Base-by-base conservation (phyloP, 2,797 vertebrate species). In the Peromyscus nudipes region DNA sequence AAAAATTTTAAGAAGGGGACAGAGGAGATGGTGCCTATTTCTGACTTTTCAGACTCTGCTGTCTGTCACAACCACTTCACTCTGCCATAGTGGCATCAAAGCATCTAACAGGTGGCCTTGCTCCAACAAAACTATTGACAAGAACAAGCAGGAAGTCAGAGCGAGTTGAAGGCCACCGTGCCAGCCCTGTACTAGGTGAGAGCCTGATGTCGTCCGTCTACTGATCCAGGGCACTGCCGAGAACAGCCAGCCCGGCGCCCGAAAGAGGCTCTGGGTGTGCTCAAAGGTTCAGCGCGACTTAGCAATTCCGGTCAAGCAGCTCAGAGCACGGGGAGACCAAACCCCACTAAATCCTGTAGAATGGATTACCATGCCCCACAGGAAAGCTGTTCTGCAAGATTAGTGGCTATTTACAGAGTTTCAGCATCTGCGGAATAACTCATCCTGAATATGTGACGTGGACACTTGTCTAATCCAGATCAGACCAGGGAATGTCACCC, bases 141-240 rank as follows among this genome's bases (percentile, higher is more conserved):
- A 23, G 29, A 73, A 52, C 2, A 49, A 82, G 23, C 0, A 21
- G 40, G 82, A 77, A 49, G 77, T 14, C 11, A 40, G 76, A 27
- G 19, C 0, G 13, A 16, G 73, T 14, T n/a, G 5, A 62, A 64
- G 76, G 49, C 40, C 76, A 4, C 49, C 9, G 23, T 79, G n/a
- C 13, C 37, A 23, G 4, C 19, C 29, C 1, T 27, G 6, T 25
- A 10, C 14, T 1, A 71, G 65, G 55, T 29, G 2, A 31, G 43
- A 31, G 9, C 69, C 19, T 7, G 12, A 49, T 1, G 37, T 17
- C 17, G 1, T 17, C 12, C 62, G 84, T 25, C 19, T 4, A 29
- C n/a, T 27, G 16, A 80, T 12, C n/a, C 4, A 0, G 6, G 21
- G 60, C 11, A 5, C 0, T 2, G 57, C 37, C 1, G 40, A 71